Evolutionary conservation across 2,113 vertebrate genomes (phyloP), one percentile per base, ranked within the genome.

Genomic region (Semicossyphus pulcher): DNA sequence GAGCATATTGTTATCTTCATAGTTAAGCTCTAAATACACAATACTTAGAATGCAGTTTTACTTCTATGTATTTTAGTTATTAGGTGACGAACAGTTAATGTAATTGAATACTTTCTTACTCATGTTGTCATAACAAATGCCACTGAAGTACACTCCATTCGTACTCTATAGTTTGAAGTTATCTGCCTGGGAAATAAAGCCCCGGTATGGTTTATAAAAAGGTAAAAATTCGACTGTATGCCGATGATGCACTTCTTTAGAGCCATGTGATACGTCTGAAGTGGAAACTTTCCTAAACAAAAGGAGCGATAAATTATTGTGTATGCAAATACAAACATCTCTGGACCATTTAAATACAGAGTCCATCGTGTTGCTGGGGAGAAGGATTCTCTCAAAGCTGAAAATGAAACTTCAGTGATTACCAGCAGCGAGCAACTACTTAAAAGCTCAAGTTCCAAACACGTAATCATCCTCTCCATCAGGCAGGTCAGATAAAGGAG

Each of bases 241-340:
- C 64, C 53, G 58, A 72, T 72, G 49, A 72, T 12, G 32, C 18
- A 39, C 10, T 31, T 53, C 41, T 31, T 10, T 29, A 18, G 5
- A 53, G 49, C 21, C 0, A 23, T 11, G 7, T 21, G 39, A 5
- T 41, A 47, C 4, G 0, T 32, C 9, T n/a, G 9, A 44, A n/a
- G n/a, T n/a, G n/a, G n/a, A n/a, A n/a, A n/a, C n/a, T n/a, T n/a
- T n/a, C n/a, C n/a, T n/a, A n/a, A n/a, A n/a, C n/a, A n/a, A n/a
- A n/a, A n/a, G n/a, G n/a, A n/a, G n/a, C n/a, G n/a, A 16, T 3
- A 34, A 34, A 2, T 10, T 16, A 16, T 16, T 15, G 2, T 41
- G 39, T 16, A 14, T 8, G n/a, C 44, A 39, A 48, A 37, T 18
- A 25, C 45, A 34, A 15, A 25, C 20, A 57, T 11, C 4, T 29